Percentiles rank a stretch among this genome's conserved stretches.
Conservation (phyloP, 2,797 vertebrate species). For the Miichthys miiuy region DNA sequence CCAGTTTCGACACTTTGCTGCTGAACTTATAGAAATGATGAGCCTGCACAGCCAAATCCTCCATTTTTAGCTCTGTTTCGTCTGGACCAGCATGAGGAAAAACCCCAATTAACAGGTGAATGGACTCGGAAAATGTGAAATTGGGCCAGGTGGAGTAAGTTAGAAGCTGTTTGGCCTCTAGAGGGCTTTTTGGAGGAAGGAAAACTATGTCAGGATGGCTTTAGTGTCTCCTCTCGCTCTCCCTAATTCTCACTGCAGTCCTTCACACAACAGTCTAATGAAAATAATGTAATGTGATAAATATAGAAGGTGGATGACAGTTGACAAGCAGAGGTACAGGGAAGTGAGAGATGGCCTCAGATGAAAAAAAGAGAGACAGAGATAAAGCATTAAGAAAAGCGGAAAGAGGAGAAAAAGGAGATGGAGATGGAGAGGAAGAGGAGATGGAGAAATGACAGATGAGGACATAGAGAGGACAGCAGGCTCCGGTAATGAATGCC, state of each 20-base stretch:
- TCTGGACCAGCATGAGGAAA: slow-evolving; percentile 46
- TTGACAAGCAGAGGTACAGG: neutral
- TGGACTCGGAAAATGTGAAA: slow-evolving; percentile 39
- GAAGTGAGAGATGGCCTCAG: slow-evolving; percentile 30
- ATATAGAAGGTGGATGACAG: slow-evolving; percentile 31
- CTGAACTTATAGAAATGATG: slow-evolving; percentile 60
- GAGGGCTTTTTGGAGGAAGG: slow-evolving; percentile 40
- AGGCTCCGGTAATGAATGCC: slow-evolving; percentile 53
- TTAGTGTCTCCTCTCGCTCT: slow-evolving; percentile 44
- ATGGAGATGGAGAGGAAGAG: neutral
- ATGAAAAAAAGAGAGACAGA: slow-evolving; percentile 33
- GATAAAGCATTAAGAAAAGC: slow-evolving; percentile 12
- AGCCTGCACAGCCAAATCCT: slow-evolving; percentile 27
- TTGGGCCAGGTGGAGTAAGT: slow-evolving; percentile 53
- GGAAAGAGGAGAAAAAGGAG: neutral
- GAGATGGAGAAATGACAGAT: slow-evolving; percentile 51
- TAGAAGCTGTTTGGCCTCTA: slow-evolving; percentile 35
- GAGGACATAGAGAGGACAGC: slow-evolving; percentile 29
- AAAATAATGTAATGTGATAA: slow-evolving; percentile 35
- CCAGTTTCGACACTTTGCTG: slow-evolving; percentile 66
- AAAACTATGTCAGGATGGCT: slow-evolving; percentile 33
- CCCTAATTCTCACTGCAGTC: slow-evolving; percentile 29
- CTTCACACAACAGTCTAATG: slow-evolving; percentile 52
- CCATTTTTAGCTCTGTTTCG: slow-evolving; percentile 37
- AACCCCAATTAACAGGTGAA: slow-evolving; percentile 61